Evolutionary conservation across 2,888 invertebrate genomes (phyloP), one percentile per base, ranked within the genome.

Genomic region (Eilema griseolum): DNA sequence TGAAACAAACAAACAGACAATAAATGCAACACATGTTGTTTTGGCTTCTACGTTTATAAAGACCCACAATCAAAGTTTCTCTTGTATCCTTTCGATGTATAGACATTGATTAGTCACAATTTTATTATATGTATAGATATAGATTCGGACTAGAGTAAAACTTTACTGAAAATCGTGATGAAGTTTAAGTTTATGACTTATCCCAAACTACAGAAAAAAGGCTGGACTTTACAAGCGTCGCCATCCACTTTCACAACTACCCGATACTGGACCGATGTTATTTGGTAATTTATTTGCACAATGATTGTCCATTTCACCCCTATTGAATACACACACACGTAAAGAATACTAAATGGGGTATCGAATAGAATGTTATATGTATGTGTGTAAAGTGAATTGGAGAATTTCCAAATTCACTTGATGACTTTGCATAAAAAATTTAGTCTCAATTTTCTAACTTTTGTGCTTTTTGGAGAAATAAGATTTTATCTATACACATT

Each of bases 201-300:
- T 65, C 20, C 31, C 52, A 31, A 1, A 16, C 28, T 1, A 41
- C 5, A 41, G 16, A 41, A 23, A 56, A 37, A 56, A 52, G 28
- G 46, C 59, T 65, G 28, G n/a, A 65, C 31, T 82, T 84, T 76
- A 78, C 74, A 68, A 66, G 61, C 71, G 63, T 67, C 41, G 66
- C 57, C 69, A 70, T 69, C 77, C 77, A 79, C 79, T 80, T 78
- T 73, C 57, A 64, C 67, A 69, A 57, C 67, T 66, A 75, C 71
- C 75, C 76, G 61, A 71, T 63, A 60, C 62, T 65, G 75, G 67
- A 74, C 71, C 70, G 71, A 65, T 75, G 74, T 75, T 85, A 78
- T 85, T 82, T 79, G 76, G 77, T 75, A 79, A 85, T 82, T 82
- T 83, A 83, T 85, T 82, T 77, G 64, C 71, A 71, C 76, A 69